A percentile compares a stretch with the other conserved stretches of the same genome.
These are phyloP conservation scores for Caenorhabditis virilis DNA, from an alignment of 2,888 invertebrate species.

Conservation along the genomic window DNA sequence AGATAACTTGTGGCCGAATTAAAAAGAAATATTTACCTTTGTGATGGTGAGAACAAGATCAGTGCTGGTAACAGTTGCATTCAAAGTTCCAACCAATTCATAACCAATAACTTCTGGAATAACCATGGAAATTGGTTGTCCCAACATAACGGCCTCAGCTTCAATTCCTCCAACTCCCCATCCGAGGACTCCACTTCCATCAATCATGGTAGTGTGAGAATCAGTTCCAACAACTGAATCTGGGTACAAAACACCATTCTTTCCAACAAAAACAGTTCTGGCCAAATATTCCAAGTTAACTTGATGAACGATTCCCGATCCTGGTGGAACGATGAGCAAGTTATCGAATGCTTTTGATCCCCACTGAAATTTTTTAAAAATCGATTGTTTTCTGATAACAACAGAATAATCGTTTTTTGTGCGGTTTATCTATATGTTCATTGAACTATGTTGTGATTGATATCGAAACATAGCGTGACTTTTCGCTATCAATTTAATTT, in stretches of 20 bases:
- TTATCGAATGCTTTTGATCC: conserved; percentile 92
- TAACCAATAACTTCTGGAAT: conserved; percentile 82
- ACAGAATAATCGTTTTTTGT: no score
- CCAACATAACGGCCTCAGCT: conserved; percentile 98
- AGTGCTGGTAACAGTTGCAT: conserved; percentile 87
- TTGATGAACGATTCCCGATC: conserved; percentile 97
- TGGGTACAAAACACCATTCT: conserved; percentile 77
- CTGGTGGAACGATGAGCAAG: conserved; percentile 95
- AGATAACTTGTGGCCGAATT: no score
- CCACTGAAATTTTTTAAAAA: conserved; percentile 79
- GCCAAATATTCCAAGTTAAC: conserved; percentile 82
- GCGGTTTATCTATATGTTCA: no score
- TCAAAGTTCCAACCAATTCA: conserved; percentile 81
- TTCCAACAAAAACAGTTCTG: conserved; percentile 54
- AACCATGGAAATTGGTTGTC: conserved; percentile 91
- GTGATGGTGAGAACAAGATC: conserved; percentile 96
- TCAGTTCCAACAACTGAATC: conserved; percentile 96
- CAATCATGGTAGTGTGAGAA: conserved; percentile 97
- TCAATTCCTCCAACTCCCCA: conserved; percentile 87
- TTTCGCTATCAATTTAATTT: background rate
- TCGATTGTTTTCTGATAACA: conserved; percentile 2
- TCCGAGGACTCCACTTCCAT: conserved; percentile 83
- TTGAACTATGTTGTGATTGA: no score
- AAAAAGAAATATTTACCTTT: no score
- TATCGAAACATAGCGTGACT: conserved; percentile 38